These are phyloP conservation scores for Tribolium madens DNA, from an alignment of 1,140 invertebrate species.

Conservation along the genomic window DNA sequence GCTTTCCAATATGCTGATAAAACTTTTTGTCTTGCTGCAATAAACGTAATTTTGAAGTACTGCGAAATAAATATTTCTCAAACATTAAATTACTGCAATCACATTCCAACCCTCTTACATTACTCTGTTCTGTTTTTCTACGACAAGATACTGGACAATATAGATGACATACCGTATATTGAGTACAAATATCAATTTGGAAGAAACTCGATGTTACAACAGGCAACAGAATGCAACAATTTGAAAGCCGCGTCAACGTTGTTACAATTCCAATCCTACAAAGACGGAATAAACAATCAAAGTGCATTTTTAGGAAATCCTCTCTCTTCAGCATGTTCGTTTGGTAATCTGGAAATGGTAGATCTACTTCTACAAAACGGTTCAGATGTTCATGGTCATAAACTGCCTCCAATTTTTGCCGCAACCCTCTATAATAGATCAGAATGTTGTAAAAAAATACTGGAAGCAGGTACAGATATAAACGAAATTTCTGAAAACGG, in stretches of 20 bases:
- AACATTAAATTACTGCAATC: neutral
- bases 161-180: conserved; percentile 2
- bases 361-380: neutral
- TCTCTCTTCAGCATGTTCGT: neutral
- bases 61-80: neutral
- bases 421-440: neutral
- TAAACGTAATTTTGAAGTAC: neutral
- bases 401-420: neutral
- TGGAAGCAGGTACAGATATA: neutral
- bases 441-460: neutral
- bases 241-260: neutral
- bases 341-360: conserved; percentile 1
- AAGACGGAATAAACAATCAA: neutral
- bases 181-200: neutral
- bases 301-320: neutral
- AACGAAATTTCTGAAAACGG: neutral
- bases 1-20: neutral
- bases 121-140: neutral
- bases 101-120: neutral
- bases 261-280: neutral
- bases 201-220: neutral
- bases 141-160: neutral
- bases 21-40: neutral
- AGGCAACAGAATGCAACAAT: neutral
- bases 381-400: neutral